Conservation (phyloP, 2,113 vertebrate species). For the Prunella fulvescens region DNA sequence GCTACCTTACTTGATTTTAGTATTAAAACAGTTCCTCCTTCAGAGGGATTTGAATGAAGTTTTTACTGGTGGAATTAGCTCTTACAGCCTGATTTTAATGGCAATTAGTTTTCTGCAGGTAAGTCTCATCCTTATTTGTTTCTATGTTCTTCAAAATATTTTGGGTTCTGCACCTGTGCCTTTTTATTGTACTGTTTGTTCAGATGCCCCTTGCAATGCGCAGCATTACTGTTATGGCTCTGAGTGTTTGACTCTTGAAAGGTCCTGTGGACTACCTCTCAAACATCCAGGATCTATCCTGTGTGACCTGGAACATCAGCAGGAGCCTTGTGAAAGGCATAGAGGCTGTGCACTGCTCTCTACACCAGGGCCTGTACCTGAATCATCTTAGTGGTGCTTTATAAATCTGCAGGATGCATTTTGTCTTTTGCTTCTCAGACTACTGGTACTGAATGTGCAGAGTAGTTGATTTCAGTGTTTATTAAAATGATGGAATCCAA, state of each 20-base stretch:
- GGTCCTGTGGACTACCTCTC: neutral
- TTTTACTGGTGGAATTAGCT: constrained; percentile 97
- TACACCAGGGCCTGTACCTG: neutral
- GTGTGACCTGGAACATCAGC: neutral
- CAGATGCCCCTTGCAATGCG: neutral
- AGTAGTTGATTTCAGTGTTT: neutral
- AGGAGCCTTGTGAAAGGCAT: neutral
- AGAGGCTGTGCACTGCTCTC: neutral
- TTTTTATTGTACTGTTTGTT: neutral
- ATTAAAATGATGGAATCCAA: neutral
- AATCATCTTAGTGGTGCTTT: neutral
- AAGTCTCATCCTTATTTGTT: neutral
- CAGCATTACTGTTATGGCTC: neutral
- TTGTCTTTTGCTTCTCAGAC: neutral
- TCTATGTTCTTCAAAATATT: neutral
- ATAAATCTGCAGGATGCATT: neutral
- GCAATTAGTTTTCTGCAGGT: constrained; percentile 99
- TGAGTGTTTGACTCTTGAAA: neutral
- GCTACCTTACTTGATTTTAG: constrained; percentile 96
- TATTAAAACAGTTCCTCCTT: constrained; percentile 97
- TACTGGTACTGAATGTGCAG: neutral
- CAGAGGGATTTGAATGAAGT: constrained; percentile 98
- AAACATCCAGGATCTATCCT: neutral
- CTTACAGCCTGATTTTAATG: constrained; percentile 98
- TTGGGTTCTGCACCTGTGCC: neutral